These are phyloP conservation scores for Probosciger aterrimus DNA, from an alignment of 2,113 vertebrate species.

Conservation along the genomic window DNA sequence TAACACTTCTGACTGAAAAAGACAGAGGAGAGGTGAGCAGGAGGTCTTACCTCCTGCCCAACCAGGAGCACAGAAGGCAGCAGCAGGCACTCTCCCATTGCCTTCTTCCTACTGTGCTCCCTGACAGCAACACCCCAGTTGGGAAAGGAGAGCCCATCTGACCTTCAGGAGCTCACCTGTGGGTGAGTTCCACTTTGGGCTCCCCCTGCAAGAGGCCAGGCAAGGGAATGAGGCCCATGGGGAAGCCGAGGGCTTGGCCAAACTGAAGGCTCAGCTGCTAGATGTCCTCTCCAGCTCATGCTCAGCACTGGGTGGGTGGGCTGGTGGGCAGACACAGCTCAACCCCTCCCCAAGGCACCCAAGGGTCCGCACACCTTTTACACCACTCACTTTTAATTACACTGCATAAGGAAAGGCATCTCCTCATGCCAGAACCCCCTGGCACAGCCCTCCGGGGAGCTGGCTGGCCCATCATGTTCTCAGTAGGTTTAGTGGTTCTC, in stretches of 20 bases:
- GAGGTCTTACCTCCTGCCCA: background rate
- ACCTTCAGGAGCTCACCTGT: background rate
- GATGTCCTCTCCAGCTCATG: background rate
- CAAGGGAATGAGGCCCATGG: rapidly evolving
- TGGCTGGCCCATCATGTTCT: slow-evolving; percentile 24
- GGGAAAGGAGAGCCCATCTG: background rate
- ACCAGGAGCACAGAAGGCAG: background rate
- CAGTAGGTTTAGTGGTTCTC: slow-evolving; percentile 59
- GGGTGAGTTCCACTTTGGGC: background rate
- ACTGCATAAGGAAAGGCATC: background rate
- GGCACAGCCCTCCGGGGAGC: background rate
- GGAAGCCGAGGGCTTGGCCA: background rate
- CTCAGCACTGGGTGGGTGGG: rapidly evolving
- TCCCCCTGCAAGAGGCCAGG: background rate
- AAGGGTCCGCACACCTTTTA: background rate
- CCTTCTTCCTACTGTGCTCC: background rate
- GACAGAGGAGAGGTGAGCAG: background rate
- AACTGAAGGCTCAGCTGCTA: background rate
- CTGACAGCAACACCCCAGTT: background rate
- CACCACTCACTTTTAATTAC: slow-evolving; percentile 49
- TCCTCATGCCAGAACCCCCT: background rate
- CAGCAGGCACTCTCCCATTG: background rate
- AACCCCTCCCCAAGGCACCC: background rate
- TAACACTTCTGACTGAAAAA: background rate
- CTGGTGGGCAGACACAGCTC: background rate